phyloP scores from a whole-genome alignment of 2,888 invertebrate genomes.

The Drosophila austrosaltans region DNA sequence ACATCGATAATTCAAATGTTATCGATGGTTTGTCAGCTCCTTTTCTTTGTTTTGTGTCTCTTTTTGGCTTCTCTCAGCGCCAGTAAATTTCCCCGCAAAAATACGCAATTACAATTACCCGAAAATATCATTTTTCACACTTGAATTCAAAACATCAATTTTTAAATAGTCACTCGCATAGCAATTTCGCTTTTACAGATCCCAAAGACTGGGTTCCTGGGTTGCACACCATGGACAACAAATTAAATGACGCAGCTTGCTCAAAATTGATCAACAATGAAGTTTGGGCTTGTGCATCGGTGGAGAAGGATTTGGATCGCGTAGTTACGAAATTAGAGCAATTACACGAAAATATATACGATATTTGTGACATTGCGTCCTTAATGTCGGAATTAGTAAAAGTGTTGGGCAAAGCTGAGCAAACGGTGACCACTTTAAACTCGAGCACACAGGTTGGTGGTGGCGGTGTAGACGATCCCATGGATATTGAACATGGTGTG shows the following conservation, averaged over 20 bases:
- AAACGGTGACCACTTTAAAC: slow-evolving; percentile 75
- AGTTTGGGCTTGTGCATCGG: slow-evolving; percentile 81
- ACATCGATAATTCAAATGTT: too few species aligned
- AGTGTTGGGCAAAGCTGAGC: slow-evolving; percentile 76
- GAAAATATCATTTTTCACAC: neutral
- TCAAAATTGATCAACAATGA: slow-evolving; percentile 75
- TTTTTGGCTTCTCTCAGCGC: neutral
- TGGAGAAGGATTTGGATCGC: slow-evolving; percentile 83
- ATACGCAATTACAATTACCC: slow-evolving; percentile 8
- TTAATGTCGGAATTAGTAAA: slow-evolving; percentile 79
- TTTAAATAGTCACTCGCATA: neutral
- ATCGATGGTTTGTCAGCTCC: too few species aligned
- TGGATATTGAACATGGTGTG: slow-evolving; percentile 71
- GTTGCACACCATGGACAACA: slow-evolving; percentile 1
- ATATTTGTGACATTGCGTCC: slow-evolving; percentile 79
- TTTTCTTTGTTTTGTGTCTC: slow-evolving; percentile 10
- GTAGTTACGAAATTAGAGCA: slow-evolving; percentile 82
- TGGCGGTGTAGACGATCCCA: slow-evolving; percentile 70
- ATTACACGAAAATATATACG: slow-evolving; percentile 77
- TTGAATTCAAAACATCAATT: neutral
- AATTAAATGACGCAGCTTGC: slow-evolving; percentile 23
- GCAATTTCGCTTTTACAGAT: neutral
- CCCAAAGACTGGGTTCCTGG: neutral
- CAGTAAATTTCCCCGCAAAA: slow-evolving; percentile 4
- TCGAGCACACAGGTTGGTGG: slow-evolving; percentile 77